These are phyloP conservation scores for Acomys russatus DNA, from an alignment of 2,797 vertebrate genomes.

Conservation along the genomic window DNA sequence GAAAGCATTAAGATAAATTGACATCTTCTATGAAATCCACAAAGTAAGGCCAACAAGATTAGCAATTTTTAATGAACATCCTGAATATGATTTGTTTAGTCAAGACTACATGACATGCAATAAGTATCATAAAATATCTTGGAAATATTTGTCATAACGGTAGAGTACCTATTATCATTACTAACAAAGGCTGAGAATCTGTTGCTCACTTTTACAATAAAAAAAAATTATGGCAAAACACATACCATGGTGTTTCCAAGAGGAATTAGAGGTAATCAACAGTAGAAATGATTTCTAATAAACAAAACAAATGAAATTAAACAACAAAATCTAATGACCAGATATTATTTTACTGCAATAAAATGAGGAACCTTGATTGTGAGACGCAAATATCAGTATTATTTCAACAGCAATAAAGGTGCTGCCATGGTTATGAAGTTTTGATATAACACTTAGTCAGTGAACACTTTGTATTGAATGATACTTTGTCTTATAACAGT, in stretches of 20 bases:
- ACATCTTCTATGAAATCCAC: neutral
- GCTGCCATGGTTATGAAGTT: neutral
- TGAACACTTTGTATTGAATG: slow-evolving; percentile 28
- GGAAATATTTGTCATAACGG: neutral
- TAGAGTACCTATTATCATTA: slow-evolving; percentile 16
- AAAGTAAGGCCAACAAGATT: neutral
- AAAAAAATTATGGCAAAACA: slow-evolving; percentile 29
- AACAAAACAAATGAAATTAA: neutral
- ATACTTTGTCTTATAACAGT: neutral
- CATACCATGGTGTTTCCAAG: neutral
- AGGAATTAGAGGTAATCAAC: neutral
- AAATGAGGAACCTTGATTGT: neutral
- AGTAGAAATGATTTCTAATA: neutral
- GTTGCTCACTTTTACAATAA: neutral
- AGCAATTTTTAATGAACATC: neutral
- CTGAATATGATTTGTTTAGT: neutral
- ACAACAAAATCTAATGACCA: neutral
- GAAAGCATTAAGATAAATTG: neutral
- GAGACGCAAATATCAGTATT: neutral
- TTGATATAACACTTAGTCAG: neutral
- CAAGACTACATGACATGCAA: neutral
- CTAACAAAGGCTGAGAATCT: neutral
- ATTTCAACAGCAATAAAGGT: slow-evolving; percentile 40
- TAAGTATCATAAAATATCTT: slow-evolving; percentile 38
- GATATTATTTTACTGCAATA: neutral